Base-by-base conservation (phyloP, 2,888 invertebrate species). In the Pandemis cinnamomeana region DNA sequence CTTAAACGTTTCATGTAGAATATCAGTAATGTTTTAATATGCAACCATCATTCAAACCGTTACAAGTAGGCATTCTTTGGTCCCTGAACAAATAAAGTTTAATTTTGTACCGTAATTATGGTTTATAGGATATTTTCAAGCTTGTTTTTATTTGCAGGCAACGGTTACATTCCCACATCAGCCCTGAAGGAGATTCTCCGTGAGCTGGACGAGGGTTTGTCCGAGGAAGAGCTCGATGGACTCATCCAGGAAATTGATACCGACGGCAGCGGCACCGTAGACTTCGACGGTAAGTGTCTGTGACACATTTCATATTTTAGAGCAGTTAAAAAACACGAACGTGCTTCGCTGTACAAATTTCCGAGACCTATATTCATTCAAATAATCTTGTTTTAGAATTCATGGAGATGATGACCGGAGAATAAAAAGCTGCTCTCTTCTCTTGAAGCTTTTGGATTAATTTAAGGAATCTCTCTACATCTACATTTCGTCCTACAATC, bases 241-340 rank as follows among this genome's bases (percentile, higher is more conserved):
- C 99, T 99, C 97, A 99, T 99, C 91, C 97, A 98, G 88, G 99
- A 99, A 95, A 99, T 99, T 85, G 99, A 99, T 93, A 98, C 98
- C 64, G 99, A 99, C 92, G 99, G 99, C 86, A 99, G 99, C 84
- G 99, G 99, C 85, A 99, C 99, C 79, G 99, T 99, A 84, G 99
- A 99, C 95, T 99, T 99, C 91, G 99, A 99, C 95, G 99, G 99
- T 99, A 92, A 91, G 91, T 71, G 41, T 55, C 58, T 27, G 8
- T 27, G 20, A 27, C 20, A 27, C 27, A 58, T 5, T 58, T 5
- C 27, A 55, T 20, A 20, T 55, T 5, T n/a, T 8, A 55, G n/a
- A 53, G 6, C 20, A 7, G 27, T 58, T 11, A 58, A 10, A 27
- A 11, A 27, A 58, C 11, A 27, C 27, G 11, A 27, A 20, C 27